phyloP scores from a whole-genome alignment of 2,888 invertebrate genomes.

The Candidula unifasciata region DNA sequence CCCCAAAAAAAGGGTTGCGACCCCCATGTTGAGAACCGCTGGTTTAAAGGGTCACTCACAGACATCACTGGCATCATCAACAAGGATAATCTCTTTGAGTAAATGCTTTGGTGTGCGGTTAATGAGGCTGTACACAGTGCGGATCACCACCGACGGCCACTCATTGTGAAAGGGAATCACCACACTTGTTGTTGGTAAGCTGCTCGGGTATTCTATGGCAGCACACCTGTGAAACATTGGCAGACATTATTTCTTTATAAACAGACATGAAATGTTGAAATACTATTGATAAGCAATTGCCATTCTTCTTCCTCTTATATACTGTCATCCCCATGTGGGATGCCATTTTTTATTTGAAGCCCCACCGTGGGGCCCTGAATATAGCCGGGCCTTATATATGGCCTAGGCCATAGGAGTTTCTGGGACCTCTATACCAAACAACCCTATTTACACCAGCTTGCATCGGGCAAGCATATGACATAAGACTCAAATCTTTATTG shows the following conservation, averaged over 20 bases:
- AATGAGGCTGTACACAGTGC: slow-evolving; percentile 67
- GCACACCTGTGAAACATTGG: slow-evolving; percentile 51
- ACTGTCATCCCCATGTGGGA: too few relatives aligned
- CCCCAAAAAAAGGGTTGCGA: too few relatives aligned
- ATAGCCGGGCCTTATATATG: too few relatives aligned
- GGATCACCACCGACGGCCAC: slow-evolving; percentile 67
- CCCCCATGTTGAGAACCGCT: too few relatives aligned
- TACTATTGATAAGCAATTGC: background rate
- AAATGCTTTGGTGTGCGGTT: slow-evolving; percentile 63
- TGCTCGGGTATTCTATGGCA: slow-evolving; percentile 54
- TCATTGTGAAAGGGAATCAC: slow-evolving; percentile 69
- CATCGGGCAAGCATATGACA: too few relatives aligned
- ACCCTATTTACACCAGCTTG: too few relatives aligned
- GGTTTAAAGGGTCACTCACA: slow-evolving; percentile 53
- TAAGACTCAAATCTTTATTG: too few relatives aligned
- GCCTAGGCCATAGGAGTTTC: too few relatives aligned
- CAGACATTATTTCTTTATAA: background rate
- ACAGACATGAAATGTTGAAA: background rate
- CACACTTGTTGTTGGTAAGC: slow-evolving; percentile 63
- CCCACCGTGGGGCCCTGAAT: too few relatives aligned
- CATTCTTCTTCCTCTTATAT: too few relatives aligned
- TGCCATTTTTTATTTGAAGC: too few relatives aligned
- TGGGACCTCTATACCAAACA: too few relatives aligned
- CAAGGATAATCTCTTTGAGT: slow-evolving; percentile 65
- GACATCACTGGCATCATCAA: slow-evolving; percentile 66